Conservation (phyloP, 37 sponge, comb jelly and placozoan species). For the Cliona cf. orientalis region DNA sequence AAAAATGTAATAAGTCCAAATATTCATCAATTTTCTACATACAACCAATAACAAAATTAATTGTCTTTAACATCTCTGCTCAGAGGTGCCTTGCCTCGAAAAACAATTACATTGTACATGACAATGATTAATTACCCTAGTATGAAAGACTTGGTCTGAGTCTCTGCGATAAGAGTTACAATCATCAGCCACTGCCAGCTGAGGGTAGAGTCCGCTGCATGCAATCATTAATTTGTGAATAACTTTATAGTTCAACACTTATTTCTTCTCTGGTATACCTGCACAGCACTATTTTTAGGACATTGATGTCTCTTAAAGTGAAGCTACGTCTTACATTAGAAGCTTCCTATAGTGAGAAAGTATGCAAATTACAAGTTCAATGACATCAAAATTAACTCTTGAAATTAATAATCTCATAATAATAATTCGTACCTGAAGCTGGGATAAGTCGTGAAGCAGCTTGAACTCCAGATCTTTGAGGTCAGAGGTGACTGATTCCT, state of each 20-base stretch:
- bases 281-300: constrained; percentile 80
- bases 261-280: too few relatives aligned
- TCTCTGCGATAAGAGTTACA: constrained; percentile 86
- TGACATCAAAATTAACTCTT: too few relatives aligned
- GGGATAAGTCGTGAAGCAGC: constrained; percentile 73
- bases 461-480: constrained; percentile 87
- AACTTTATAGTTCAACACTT: too few relatives aligned
- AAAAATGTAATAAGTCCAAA: neutral
- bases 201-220: constrained; percentile 92
- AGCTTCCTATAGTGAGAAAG: constrained; percentile 50
- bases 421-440: constrained; percentile 83
- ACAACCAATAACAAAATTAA: too few relatives aligned
- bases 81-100: too few relatives aligned
- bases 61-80: too few relatives aligned
- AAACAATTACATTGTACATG: too few relatives aligned
- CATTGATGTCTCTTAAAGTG: constrained; percentile 65
- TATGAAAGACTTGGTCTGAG: constrained; percentile 88
- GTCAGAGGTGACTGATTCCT: constrained; percentile 46
- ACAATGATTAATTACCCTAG: constrained; percentile 44
- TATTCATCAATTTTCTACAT: too few relatives aligned
- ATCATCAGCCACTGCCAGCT: constrained; percentile 88
- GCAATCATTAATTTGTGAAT: neutral
- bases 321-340: constrained; percentile 49
- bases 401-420: too few relatives aligned
- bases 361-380: neutral